These are phyloP conservation scores for Lacerta agilis DNA, from an alignment of 2,797 vertebrate species.

Conservation along the genomic window DNA sequence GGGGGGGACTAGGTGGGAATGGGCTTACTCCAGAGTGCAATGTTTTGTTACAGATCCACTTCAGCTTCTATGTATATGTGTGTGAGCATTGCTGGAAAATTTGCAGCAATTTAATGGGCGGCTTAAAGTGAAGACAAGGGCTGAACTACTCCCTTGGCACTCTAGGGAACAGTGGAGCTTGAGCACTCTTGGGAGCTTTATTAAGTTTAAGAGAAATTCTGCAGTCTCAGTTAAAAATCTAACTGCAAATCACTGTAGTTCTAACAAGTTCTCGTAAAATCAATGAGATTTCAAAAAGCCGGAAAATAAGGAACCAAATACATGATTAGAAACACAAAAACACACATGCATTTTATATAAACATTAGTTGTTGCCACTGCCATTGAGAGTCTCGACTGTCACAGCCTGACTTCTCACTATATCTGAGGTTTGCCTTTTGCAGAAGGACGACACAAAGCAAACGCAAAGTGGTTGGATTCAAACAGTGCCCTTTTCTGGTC, in stretches of 20 bases:
- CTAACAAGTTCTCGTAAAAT: constrained; percentile 32
- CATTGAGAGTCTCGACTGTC: not conserved
- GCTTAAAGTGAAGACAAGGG: constrained; percentile 47
- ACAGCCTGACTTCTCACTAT: too few species aligned
- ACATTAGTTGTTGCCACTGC: not conserved
- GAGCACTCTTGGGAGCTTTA: constrained; percentile 55
- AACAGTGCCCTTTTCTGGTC: too few species aligned
- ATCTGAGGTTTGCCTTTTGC: too few species aligned
- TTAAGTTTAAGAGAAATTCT: constrained; percentile 65
- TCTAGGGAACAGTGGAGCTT: constrained; percentile 43
- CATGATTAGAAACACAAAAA: not conserved
- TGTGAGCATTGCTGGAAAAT: constrained; percentile 6
- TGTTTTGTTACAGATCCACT: not conserved
- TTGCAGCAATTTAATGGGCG: constrained; percentile 37
- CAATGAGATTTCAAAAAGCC: not conserved
- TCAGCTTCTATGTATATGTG: not conserved
- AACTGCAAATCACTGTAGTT: constrained; percentile 27
- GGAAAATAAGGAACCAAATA: not conserved
- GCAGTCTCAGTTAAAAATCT: constrained; percentile 60
- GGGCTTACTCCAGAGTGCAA: not conserved
- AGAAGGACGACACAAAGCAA: too few species aligned
- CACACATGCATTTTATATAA: not conserved
- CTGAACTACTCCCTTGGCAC: constrained; percentile 28
- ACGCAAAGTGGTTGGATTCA: too few species aligned
- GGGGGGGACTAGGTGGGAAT: too few species aligned